Percentiles rank a stretch among this genome's conserved stretches.
These are phyloP conservation scores for Muntiacus muntjak DNA, from an alignment of 2,113 vertebrate species.

Conservation along the genomic window DNA sequence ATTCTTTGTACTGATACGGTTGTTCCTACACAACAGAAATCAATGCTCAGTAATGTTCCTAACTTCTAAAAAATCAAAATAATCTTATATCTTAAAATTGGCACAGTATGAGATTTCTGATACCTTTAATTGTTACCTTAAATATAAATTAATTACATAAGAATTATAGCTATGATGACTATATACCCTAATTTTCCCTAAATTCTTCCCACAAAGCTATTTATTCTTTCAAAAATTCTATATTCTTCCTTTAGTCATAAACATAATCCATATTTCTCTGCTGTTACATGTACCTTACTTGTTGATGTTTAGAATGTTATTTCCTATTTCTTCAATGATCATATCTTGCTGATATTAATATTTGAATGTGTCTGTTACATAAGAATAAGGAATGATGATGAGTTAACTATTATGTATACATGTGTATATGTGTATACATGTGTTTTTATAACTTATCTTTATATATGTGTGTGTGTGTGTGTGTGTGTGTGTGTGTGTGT, in stretches of 20 bases:
- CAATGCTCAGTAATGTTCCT: not conserved
- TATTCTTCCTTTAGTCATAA: not conserved
- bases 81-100: not conserved
- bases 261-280: not conserved
- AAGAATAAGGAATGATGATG: not conserved
- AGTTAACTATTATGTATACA: not conserved
- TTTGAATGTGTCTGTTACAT: not conserved
- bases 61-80: not conserved
- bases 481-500: not conserved
- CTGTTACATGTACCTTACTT: not conserved
- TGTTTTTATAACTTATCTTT: not conserved
- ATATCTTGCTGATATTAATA: not conserved
- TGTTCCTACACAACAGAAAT: not conserved
- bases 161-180: not conserved
- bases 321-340: not conserved
- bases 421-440: fast-evolving
- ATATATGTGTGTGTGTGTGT: fast-evolving
- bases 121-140: not conserved
- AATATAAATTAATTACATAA: not conserved
- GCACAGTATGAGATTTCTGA: not conserved
- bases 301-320: not conserved
- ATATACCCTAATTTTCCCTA: not conserved
- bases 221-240: not conserved
- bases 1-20: not conserved
- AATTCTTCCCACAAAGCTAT: not conserved